Base-by-base conservation (phyloP, 23 tunicate genomes). In the Trididemnum miniatum region DNA sequence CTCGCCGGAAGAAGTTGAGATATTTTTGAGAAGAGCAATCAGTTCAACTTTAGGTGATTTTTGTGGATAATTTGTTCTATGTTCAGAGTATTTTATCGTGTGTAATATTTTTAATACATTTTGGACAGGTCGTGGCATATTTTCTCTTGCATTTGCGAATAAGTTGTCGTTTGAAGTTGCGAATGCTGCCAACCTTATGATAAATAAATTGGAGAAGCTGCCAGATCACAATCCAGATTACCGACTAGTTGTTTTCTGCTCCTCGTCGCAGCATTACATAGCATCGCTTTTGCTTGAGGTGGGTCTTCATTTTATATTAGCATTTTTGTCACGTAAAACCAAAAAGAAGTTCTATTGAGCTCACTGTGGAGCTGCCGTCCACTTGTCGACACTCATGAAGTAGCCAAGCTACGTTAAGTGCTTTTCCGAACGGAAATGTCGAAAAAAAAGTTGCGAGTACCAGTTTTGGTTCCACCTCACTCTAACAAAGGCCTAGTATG, bases 221-320 rank as follows among this genome's bases (percentile, higher is more conserved):
- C 2, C 28, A 15, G 37, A 52, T 0, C 18, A 18, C 24, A 59
- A 65, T 0, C 32, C 34, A 7, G 44, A 80, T 0, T 90, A 85
- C 74, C 76, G 35, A 29, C 96, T 90, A 0, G 89, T 90, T 32
- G 71, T 90, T 59, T 20, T 90, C 65, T 37, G 79, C 35, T 54
- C 65, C 26, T n/a, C 84, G 7, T 57, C 72, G 26, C 66, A 85
- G 33, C 96, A 90, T 63, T 80, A 33, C 35, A 49, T 90, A 22
- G 84, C 96, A 15, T 71, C 89, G 2, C 44, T 79, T 25, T 72
- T 90, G 35, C 62, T 78, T 66, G 88, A 90, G 89, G 96, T 90
- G n/a, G n/a, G n/a, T n/a, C n/a, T n/a, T n/a, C n/a, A n/a, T n/a
- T n/a, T n/a, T n/a, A n/a, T n/a, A n/a, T n/a, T n/a, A n/a, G n/a